Conservation (phyloP, 1,140 invertebrate genomes). For the Eulimnadia texana region DNA sequence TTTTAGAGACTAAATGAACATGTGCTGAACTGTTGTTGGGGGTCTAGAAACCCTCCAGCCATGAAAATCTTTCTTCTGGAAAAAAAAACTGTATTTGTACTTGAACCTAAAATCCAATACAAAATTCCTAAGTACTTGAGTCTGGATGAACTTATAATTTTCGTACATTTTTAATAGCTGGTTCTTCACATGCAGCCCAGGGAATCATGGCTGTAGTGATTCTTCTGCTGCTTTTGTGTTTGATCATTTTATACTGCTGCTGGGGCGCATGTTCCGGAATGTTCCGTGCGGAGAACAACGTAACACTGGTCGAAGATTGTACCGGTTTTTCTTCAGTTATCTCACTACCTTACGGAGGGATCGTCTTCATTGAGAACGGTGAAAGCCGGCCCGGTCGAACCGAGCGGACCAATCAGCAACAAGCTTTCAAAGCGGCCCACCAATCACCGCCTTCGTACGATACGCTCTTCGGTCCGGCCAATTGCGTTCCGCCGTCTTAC, state of each 20-base stretch:
- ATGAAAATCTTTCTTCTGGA: no score
- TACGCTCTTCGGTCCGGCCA: constrained; percentile 31
- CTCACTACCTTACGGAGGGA: constrained; percentile 38
- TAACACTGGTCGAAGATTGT: constrained; percentile 21
- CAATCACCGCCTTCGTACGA: constrained; percentile 30
- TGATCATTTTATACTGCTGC: constrained; percentile 43
- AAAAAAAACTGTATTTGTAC: no score
- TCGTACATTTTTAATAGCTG: neutral
- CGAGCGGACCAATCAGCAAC: neutral
- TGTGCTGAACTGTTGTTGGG: neutral
- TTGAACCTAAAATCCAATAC: neutral
- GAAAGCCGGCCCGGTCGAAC: constrained; percentile 30
- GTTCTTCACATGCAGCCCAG: constrained; percentile 21
- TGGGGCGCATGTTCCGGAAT: constrained; percentile 39
- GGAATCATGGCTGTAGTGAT: constrained; percentile 38
- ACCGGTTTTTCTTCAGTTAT: constrained; percentile 29
- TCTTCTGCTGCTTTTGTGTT: constrained; percentile 40
- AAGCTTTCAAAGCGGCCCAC: neutral
- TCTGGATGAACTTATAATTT: no score
- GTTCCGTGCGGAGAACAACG: constrained; percentile 32
- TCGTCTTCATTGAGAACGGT: constrained; percentile 38
- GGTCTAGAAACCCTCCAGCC: neutral
- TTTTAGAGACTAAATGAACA: neutral
- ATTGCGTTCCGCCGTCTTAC: constrained; percentile 2
- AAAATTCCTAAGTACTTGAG: neutral